Conservation (phyloP, 1,140 invertebrate species). For the Listronotus oregonensis region DNA sequence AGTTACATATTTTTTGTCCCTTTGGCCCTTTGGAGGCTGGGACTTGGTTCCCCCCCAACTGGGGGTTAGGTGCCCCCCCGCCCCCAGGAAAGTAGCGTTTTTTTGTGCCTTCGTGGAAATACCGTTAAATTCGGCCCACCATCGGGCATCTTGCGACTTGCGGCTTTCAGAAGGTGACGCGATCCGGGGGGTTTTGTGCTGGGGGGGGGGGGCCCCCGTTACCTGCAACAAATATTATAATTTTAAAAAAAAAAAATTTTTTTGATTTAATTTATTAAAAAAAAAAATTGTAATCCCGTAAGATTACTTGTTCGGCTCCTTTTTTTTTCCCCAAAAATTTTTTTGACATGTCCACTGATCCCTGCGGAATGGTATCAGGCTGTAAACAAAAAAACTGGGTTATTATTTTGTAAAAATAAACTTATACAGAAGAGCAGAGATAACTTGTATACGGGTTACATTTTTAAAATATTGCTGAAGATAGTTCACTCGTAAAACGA, state of each 20-base stretch:
- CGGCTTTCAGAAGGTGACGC: slow-evolving; percentile 90
- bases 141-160: slow-evolving; percentile 83
- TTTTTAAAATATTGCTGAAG: too few species aligned
- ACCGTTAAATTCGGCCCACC: slow-evolving; percentile 86
- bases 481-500: too few species aligned
- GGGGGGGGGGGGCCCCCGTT: slow-evolving; percentile 85
- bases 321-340: slow-evolving; percentile 88
- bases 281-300: too few species aligned
- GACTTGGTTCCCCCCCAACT: slow-evolving; percentile 51
- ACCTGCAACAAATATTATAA: slow-evolving; percentile 51
- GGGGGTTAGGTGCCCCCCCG: slow-evolving; percentile 58
- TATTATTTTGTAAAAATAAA: not conserved
- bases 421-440: too few species aligned
- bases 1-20: slow-evolving; percentile 6
- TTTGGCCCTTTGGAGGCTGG: slow-evolving; percentile 54
- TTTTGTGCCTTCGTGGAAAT: slow-evolving; percentile 67
- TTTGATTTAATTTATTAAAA: too few species aligned
- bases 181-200: slow-evolving; percentile 82
- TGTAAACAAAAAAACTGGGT: slow-evolving; percentile 58
- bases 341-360: slow-evolving; percentile 94
- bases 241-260: too few species aligned
- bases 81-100: slow-evolving; percentile 69
- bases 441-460: too few species aligned
- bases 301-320: slow-evolving; percentile 73
- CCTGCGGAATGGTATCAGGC: slow-evolving; percentile 94